Conservation (phyloP, 2,888 invertebrate genomes). For the Sympetrum striolatum region DNA sequence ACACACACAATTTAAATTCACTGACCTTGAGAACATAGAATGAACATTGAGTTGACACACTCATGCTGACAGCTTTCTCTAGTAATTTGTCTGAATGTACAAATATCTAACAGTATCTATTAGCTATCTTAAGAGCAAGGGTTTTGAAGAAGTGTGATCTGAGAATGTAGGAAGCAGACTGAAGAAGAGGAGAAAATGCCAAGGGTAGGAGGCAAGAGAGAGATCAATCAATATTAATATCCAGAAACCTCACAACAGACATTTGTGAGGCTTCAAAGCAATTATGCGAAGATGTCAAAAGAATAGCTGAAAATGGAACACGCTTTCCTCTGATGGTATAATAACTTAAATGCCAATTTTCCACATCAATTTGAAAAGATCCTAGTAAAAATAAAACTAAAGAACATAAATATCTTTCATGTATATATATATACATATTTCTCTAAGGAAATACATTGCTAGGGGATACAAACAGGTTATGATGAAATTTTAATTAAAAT, state of each 20-base stretch:
- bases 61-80: neutral
- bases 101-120: neutral
- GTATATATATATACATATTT: too few species aligned
- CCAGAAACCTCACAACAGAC: conserved; percentile 25
- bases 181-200: neutral
- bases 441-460: too few species aligned
- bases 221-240: conserved; percentile 19
- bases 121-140: neutral
- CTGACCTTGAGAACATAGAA: neutral
- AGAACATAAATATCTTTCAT: too few species aligned
- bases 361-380: too few species aligned
- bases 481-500: too few species aligned
- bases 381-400: too few species aligned
- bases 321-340: too few species aligned
- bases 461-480: too few species aligned
- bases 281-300: conserved; percentile 3
- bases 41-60: conserved; percentile 16
- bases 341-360: too few species aligned
- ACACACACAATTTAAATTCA: neutral
- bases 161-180: neutral
- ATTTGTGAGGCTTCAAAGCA: conserved; percentile 12
- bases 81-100: neutral
- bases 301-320: neutral
- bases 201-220: neutral
- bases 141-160: neutral